Conservation (phyloP, 2,888 invertebrate genomes). For the Aleiodes leptofemur region DNA sequence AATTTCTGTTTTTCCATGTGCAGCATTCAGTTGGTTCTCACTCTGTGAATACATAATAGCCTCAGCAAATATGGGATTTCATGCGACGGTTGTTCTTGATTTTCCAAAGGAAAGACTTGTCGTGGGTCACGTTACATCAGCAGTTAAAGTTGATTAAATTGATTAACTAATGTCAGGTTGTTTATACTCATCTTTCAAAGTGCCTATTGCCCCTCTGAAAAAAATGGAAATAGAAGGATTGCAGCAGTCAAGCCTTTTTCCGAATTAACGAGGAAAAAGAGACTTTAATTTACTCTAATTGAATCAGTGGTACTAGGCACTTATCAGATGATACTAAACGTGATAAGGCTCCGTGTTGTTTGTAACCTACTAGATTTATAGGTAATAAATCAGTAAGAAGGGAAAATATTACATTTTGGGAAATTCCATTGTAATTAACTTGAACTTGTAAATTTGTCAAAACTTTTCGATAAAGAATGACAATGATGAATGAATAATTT, state of each 20-base stretch:
- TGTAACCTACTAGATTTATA: conserved; percentile 56
- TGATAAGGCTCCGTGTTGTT: conserved; percentile 68
- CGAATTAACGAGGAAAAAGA: conserved; percentile 14
- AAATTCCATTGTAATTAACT: conserved; percentile 8
- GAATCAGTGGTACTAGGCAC: conserved; percentile 64
- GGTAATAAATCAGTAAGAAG: conserved; percentile 56
- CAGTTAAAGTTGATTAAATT: conserved; percentile 69
- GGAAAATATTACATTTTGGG: conserved; percentile 24
- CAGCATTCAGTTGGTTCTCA: conserved; percentile 97
- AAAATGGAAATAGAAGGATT: conserved; percentile 27
- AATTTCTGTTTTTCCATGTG: conserved; percentile 42
- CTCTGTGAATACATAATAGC: conserved; percentile 95
- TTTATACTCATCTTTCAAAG: conserved; percentile 60
- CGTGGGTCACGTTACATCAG: conserved; percentile 80
- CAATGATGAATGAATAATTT: background rate
- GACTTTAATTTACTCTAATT: conserved; percentile 18
- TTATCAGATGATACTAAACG: conserved; percentile 64
- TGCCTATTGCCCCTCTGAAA: conserved; percentile 65
- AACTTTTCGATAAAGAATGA: background rate
- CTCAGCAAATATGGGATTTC: conserved; percentile 94
- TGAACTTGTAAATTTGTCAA: conserved; percentile 17
- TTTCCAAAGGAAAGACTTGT: conserved; percentile 89
- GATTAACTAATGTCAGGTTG: conserved; percentile 33
- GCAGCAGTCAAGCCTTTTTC: conserved; percentile 22
- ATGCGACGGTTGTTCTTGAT: conserved; percentile 90